phyloP scores from a whole-genome alignment of 2,113 vertebrate species.

The Mesembrinibis cayennensis region DNA sequence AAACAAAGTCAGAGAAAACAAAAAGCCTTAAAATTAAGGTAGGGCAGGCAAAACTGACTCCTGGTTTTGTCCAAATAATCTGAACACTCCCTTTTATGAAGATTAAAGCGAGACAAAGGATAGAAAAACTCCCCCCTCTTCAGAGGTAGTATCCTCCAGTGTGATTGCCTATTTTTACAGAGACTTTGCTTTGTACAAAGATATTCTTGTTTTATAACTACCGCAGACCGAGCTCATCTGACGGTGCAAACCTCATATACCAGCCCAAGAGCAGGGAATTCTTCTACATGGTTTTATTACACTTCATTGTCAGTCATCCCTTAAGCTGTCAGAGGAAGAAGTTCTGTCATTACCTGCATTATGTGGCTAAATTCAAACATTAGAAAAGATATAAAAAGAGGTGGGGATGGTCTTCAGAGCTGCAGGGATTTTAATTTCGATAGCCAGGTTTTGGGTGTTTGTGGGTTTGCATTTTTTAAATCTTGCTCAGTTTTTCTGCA shows the following conservation, averaged over 20 bases:
- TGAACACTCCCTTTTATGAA: background rate
- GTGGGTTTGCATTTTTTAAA: background rate
- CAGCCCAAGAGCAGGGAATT: background rate
- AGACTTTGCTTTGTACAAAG: constrained; percentile 13
- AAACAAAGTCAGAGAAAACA: background rate
- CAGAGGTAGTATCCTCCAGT: background rate
- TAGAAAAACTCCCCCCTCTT: background rate
- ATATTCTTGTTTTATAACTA: background rate
- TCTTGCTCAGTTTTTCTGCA: background rate
- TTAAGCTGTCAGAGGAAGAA: background rate
- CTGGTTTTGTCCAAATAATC: background rate
- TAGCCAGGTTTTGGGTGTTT: background rate
- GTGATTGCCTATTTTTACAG: constrained; percentile 37
- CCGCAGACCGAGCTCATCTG: background rate
- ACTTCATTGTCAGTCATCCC: background rate
- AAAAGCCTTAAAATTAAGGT: background rate
- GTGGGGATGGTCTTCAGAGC: background rate
- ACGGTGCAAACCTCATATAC: background rate
- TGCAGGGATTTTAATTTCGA: background rate
- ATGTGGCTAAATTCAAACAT: background rate
- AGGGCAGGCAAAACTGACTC: background rate
- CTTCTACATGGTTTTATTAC: background rate
- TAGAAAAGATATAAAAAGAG: background rate
- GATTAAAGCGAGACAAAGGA: background rate
- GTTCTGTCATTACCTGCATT: background rate